Base-by-base conservation (phyloP, 2,797 vertebrate genomes). In the Naso thynnoides region DNA sequence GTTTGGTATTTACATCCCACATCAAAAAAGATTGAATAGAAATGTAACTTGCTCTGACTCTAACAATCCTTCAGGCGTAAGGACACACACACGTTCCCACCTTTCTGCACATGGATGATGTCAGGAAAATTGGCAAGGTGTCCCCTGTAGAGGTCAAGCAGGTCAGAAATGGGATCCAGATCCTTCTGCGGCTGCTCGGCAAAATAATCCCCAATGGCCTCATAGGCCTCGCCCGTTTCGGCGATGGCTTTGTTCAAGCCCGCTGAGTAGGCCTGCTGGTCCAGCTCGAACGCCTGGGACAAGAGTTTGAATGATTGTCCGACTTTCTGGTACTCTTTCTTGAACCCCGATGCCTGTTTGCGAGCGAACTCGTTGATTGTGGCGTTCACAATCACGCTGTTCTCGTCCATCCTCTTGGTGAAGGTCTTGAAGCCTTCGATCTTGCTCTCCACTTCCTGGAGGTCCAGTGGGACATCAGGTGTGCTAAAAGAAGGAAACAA, bases 101-200 rank as follows among this genome's bases (percentile, higher is more conserved):
- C 98, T 98, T 98, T 99, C 93, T 99, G 97, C 69, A 98, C 97
- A 31, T 99, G 98, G 91, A 99, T 96, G 93, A 99, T 99, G 89
- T 98, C 97, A 2, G 98, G 97, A 53, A 97, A 99, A 90, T 99
- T 99, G 89, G 96, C 95, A 91, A 99, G 94, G 84, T 98, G 97
- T 55, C 98, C 98, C 88, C 96, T 96, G 92, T 99, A 99, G 27
- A 98, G 92, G 0, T 96, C 96, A 92, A 99, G 89, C 81, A 98
- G 95, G 94, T 99, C 98, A 84, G 97, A 96, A 77, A 99, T 96
- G 0, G 96, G 94, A 75, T 97, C 96, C 87, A 99, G 92, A 88
- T 99, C 98, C 81, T 97, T 96, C 33, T 96, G 95, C 0, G 98
- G 97, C 90, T 99, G 98, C 78, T 99, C 97, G 0, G 97, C 97